Evolutionary conservation across 2,888 invertebrate genomes (phyloP).

Genomic region (Idaea straminata): DNA sequence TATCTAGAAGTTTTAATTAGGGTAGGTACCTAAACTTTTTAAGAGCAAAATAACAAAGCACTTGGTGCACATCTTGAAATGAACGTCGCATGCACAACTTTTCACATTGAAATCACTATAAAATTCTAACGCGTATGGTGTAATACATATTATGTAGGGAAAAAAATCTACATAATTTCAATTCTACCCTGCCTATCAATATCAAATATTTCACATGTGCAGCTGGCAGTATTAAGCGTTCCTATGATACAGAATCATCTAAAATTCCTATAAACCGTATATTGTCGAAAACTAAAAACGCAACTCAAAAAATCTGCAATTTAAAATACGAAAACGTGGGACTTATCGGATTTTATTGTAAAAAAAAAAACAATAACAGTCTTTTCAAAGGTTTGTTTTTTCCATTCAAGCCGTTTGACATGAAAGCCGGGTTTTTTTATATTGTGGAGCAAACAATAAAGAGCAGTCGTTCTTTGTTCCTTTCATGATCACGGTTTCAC

Average conservation of each 20-base stretch:
- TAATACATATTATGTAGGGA: no score
- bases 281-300: not conserved
- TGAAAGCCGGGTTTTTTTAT: constrained; percentile 43
- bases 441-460: constrained; percentile 49
- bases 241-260: not conserved
- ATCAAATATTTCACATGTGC: no score
- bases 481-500: constrained; percentile 40
- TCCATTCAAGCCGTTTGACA: constrained; percentile 36
- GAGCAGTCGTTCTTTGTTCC: constrained; percentile 42
- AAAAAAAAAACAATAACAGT: constrained; percentile 10
- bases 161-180: no score
- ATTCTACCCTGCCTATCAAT: no score
- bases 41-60: no score
- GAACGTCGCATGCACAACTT: no score
- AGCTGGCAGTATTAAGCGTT: no score
- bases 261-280: not conserved
- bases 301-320: not conserved
- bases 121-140: no score
- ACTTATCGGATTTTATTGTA: not conserved
- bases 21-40: no score
- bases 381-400: constrained; percentile 27
- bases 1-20: constrained; percentile 32
- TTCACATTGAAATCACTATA: no score
- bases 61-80: no score
- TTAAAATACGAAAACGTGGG: not conserved